Evolutionary conservation across 1,140 invertebrate genomes (phyloP), one percentile per base, ranked within the genome.

Genomic region (Idris sp.): DNA sequence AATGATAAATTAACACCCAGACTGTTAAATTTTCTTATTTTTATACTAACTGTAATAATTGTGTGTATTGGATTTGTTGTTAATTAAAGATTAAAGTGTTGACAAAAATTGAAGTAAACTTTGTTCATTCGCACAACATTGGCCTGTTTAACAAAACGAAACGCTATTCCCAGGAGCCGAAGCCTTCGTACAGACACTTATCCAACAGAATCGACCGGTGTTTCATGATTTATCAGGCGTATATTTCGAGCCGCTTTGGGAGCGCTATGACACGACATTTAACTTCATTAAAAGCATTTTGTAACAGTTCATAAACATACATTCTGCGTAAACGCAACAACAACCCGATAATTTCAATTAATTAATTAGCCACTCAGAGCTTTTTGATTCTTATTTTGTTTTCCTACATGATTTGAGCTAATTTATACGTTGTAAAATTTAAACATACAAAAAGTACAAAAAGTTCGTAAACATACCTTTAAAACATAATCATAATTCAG

Each of bases 41-140:
- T n/a, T n/a, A n/a, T n/a, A n/a, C n/a, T n/a, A n/a, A n/a, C n/a
- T n/a, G n/a, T n/a, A n/a, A n/a, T n/a, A n/a, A n/a, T n/a, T n/a
- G n/a, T n/a, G n/a, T n/a, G n/a, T n/a, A n/a, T n/a, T n/a, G n/a
- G n/a, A n/a, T n/a, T n/a, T n/a, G n/a, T n/a, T n/a, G n/a, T n/a
- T n/a, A n/a, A n/a, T n/a, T n/a, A n/a, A n/a, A n/a, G n/a, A n/a
- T n/a, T n/a, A n/a, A n/a, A n/a, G n/a, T n/a, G n/a, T n/a, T 28
- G n/a, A 28, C 26, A 28, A 28, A 28, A 6, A 28, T 28, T 28
- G 26, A 28, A 6, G 26, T 28, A 28, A 28, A n/a, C n/a, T n/a
- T n/a, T n/a, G n/a, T n/a, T n/a, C n/a, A n/a, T n/a, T n/a, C 14
- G 56, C 49, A 75, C 69, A 68, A 53, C 72, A 75, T 62, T 75